Conservation (phyloP, 2,113 vertebrate genomes). For the Gopherus evgoodei region DNA sequence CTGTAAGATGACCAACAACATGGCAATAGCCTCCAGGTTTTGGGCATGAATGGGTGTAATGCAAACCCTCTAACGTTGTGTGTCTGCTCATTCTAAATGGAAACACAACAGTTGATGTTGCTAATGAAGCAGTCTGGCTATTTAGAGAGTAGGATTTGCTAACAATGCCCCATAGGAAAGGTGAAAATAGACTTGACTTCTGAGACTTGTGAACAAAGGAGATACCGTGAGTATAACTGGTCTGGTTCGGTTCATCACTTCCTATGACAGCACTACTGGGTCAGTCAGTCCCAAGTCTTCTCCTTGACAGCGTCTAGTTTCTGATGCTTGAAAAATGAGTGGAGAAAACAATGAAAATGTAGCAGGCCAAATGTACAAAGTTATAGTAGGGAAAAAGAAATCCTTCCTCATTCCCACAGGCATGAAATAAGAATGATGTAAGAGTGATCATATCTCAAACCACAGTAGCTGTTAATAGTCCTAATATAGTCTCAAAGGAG, state of each 20-base stretch:
- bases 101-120: background rate
- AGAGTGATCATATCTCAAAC: background rate
- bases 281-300: background rate
- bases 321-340: slow-evolving; percentile 5
- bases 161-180: background rate
- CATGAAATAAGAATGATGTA: background rate
- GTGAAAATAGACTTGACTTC: background rate
- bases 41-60: background rate
- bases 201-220: background rate
- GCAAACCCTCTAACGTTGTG: background rate
- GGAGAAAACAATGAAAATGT: background rate
- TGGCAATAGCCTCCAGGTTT: background rate
- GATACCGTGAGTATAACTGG: background rate
- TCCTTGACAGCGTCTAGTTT: background rate
- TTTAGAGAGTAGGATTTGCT: background rate
- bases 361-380: background rate
- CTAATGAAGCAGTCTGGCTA: background rate
- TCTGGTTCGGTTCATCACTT: background rate
- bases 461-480: background rate
- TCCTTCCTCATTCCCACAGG: background rate
- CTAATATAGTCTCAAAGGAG: background rate
- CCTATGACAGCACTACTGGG: background rate
- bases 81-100: background rate
- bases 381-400: background rate
- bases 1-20: background rate